Evolutionary conservation across 2,888 invertebrate genomes (phyloP).

Genomic region (Cosmia trapezina): DNA sequence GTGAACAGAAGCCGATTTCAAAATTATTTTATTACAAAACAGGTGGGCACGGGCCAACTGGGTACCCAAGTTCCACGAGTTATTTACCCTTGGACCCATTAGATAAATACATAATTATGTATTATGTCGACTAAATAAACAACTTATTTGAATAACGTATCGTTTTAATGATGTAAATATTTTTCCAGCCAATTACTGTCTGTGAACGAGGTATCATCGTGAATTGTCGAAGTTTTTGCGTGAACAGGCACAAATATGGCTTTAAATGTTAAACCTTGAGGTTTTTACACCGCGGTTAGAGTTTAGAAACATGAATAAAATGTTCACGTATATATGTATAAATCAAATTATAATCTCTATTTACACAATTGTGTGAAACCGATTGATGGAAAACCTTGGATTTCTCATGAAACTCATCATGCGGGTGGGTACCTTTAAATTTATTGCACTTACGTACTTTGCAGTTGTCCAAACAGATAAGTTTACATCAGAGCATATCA

Average conservation of each 20-base stretch:
- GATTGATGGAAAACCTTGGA: constrained; percentile 62
- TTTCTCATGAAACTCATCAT: constrained; percentile 37
- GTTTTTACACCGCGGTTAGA: constrained; percentile 46
- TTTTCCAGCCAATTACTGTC: constrained; percentile 46
- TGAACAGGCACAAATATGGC: constrained; percentile 38
- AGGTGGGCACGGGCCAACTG: not conserved
- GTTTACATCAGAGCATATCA: constrained; percentile 52
- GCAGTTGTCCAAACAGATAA: constrained; percentile 65
- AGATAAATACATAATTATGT: constrained; percentile 18
- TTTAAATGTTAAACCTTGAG: constrained; percentile 57
- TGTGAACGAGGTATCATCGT: constrained; percentile 27
- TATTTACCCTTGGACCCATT: constrained; percentile 38
- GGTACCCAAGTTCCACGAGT: constrained; percentile 22
- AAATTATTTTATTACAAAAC: constrained; percentile 11
- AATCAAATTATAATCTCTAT: constrained; percentile 46
- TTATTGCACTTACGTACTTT: constrained; percentile 38
- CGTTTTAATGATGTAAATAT: constrained; percentile 38
- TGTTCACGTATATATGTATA: too few relatives aligned
- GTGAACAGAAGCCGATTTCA: constrained; percentile 30
- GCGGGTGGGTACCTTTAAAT: constrained; percentile 64
- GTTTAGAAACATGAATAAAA: constrained; percentile 47
- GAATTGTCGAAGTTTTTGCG: constrained; percentile 52
- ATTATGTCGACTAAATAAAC: constrained; percentile 3
- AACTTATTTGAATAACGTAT: constrained; percentile 1
- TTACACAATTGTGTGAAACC: constrained; percentile 66